phyloP scores from a whole-genome alignment of 2,113 vertebrate genomes.

The Stegostoma tigrinum region DNA sequence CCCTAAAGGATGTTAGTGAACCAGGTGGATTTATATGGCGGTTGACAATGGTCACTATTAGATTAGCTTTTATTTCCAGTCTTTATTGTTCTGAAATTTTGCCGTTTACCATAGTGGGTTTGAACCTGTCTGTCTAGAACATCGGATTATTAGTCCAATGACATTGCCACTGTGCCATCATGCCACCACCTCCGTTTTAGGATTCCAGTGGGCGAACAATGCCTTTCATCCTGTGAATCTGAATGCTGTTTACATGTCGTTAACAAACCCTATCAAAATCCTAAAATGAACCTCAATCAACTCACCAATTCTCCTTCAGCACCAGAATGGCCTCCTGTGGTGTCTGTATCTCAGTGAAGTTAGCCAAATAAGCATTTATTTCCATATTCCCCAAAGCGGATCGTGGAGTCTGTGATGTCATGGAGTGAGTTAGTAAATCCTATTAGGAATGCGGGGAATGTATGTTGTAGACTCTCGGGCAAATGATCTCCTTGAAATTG shows the following conservation, averaged over 20 bases:
- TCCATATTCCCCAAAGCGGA: neutral
- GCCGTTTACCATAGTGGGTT: too few species aligned
- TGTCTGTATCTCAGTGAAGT: neutral
- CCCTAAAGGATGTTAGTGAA: too few species aligned
- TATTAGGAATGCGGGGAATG: neutral
- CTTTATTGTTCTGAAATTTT: too few species aligned
- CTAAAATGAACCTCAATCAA: neutral
- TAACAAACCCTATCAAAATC: neutral
- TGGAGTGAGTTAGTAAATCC: neutral
- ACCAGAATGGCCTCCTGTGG: neutral
- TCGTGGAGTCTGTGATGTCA: neutral
- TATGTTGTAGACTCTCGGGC: neutral
- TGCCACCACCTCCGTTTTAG: too few species aligned
- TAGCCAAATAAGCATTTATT: neutral
- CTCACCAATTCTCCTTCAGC: neutral
- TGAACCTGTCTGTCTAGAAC: too few species aligned
- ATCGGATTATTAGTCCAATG: too few species aligned
- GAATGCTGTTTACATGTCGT: neutral
- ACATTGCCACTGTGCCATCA: too few species aligned
- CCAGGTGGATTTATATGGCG: too few species aligned
- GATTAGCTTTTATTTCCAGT: too few species aligned
- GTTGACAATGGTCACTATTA: too few species aligned
- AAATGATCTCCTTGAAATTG: neutral
- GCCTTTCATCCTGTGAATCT: neutral
- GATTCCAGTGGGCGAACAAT: too few species aligned